Evolutionary conservation across 2,888 invertebrate genomes (phyloP), one percentile per base, ranked within the genome.

Genomic region (Ferdinandea cuprea): DNA sequence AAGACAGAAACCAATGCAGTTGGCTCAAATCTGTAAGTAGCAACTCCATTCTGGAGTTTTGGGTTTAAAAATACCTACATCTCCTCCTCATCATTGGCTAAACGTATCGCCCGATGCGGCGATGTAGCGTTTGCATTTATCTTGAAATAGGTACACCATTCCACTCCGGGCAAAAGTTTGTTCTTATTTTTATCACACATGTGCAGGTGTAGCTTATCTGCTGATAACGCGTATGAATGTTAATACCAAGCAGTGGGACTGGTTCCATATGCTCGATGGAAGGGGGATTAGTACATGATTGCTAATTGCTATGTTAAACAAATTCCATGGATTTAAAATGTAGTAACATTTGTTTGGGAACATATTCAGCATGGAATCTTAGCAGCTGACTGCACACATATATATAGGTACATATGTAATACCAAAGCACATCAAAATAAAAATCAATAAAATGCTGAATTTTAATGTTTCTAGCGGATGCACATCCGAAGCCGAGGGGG

Each of bases 361-460:
- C 37, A 58, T 58, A 69, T 69, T 46, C 46, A 69, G 56, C 56
- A 19, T 35, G 21, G 65, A 50, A 66, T 46, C 30, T 6, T 59
- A 79, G 66, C 79, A 79, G 79, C 66, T 79, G 79, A 73, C 63
- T 80, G 68, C 44, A 44, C 50, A 15, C 17, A n/a, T n/a, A n/a
- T n/a, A n/a, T n/a, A n/a, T n/a, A n/a, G 15, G 30, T 15, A 8
- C 15, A 37, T 40, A 56, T n/a, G n/a, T n/a, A n/a, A n/a, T 13
- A 44, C 32, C 4, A 11, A 3, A 11, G 40, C 56, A 28, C 46
- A 69, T 30, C 42, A 76, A 59, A 52, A 46, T 28, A 81, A 32
- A 81, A 81, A 81, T 81, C 81, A 81, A 81, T 81, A 83, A 78
- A 68, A 63, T 17, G 74, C 68, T 44, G 66, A 71, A 59, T n/a